Evolutionary conservation across 1,140 invertebrate species (phyloP), one percentile per base, ranked within the genome.

Genomic region (Drosophila arawakana): DNA sequence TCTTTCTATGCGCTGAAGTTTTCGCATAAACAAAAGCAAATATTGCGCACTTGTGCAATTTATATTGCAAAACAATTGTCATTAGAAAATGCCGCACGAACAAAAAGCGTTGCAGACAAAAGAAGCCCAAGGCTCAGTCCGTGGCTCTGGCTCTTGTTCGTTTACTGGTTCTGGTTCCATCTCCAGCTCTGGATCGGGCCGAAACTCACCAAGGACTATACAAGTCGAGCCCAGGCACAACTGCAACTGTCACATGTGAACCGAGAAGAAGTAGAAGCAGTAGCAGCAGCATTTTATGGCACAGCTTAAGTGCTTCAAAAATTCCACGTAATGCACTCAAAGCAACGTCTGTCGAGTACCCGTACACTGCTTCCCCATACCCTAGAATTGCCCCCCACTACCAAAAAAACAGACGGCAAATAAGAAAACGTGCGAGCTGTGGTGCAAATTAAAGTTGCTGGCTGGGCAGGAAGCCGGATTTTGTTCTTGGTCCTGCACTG

Each of bases 21-120:
- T 88, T 88, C 83, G 84, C 84, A 89, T 89, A 89, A 89, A 89
- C 84, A 89, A 89, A 89, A 81, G 84, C 89, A 91, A 91, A 91
- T 91, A 91, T 91, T 91, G 89, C 80, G 89, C 89, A 91, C 89
- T 91, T 91, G 89, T 91, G 89, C 90, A 91, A 90, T 91, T 91
- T 91, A 91, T 91, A 91, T 89, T 85, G 81, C 89, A 91, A 91
- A 91, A 89, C 89, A 91, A 91, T 91, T 91, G 89, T 91, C 89
- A 91, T 91, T 91, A 91, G 88, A 91, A 88, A 91, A 91, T 91
- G 88, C 74, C 74, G 86, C 81, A 90, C 85, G 85, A 90, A 90
- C 81, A 90, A 90, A 90, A 90, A 90, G 11, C 81, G 86, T 55
- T 62, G 79, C 79, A 90, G 76, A 90, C 85, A 90, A 81, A 84